A percentile compares a stretch with the other conserved stretches of the same genome.
Evolutionary conservation across 2,797 vertebrate genomes (phyloP).

Genomic region (Craterocephalus amniculus): DNA sequence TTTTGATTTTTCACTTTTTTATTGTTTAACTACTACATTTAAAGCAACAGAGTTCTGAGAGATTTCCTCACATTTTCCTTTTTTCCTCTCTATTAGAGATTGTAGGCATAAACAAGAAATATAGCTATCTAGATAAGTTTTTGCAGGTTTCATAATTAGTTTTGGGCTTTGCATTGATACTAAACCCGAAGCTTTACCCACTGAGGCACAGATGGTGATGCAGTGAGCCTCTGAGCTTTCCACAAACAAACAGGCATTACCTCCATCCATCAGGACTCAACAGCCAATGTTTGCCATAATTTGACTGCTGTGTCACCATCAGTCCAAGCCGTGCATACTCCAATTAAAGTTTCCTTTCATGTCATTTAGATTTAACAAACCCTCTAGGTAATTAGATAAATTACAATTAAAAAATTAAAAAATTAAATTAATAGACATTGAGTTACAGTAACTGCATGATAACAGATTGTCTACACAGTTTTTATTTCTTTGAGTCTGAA

Average conservation of each 20-base stretch:
- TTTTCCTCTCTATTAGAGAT: neutral
- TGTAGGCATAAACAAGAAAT: neutral
- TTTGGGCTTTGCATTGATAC: neutral
- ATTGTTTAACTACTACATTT: neutral
- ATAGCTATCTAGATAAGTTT: neutral
- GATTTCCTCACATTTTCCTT: neutral
- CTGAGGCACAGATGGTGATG: slow-evolving; percentile 27
- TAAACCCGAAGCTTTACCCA: neutral
- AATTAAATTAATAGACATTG: too few species aligned
- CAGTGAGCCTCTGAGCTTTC: slow-evolving; percentile 11
- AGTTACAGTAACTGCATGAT: too few species aligned
- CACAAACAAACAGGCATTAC: slow-evolving; percentile 27
- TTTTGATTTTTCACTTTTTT: neutral
- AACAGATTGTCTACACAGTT: too few species aligned
- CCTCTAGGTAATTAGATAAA: neutral
- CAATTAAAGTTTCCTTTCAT: neutral
- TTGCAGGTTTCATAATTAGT: neutral
- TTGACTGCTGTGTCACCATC: neutral
- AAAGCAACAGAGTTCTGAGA: neutral
- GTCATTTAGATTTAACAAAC: neutral
- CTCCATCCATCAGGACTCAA: neutral
- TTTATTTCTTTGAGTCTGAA: too few species aligned
- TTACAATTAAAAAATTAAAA: neutral
- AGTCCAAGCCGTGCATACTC: neutral
- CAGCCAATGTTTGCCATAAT: slow-evolving; percentile 3